These are phyloP conservation scores for Tribolium castaneum DNA, from an alignment of 1,140 invertebrate species.

Conservation along the genomic window DNA sequence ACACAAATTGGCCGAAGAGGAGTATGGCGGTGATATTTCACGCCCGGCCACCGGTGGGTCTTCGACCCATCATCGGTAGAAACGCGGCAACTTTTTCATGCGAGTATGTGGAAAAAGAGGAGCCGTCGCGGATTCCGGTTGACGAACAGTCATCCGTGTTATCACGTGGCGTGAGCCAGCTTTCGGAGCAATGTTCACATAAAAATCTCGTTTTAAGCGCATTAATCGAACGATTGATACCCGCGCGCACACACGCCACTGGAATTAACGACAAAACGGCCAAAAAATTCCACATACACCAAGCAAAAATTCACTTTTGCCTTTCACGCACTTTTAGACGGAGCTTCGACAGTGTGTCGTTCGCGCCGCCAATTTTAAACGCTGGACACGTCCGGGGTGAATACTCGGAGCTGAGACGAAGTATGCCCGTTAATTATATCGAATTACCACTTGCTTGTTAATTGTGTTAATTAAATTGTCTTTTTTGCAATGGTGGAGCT, in stretches of 20 bases:
- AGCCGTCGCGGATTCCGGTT: slow-evolving; percentile 42
- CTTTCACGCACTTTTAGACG: not conserved
- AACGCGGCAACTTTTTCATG: slow-evolving; percentile 48
- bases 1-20: slow-evolving; percentile 31
- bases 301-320: not conserved
- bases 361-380: slow-evolving; percentile 13
- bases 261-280: slow-evolving; percentile 44
- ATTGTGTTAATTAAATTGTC: slow-evolving; percentile 48
- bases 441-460: slow-evolving; percentile 42
- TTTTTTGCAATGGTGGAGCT: slow-evolving; percentile 27
- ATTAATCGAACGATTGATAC: slow-evolving; percentile 51
- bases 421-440: slow-evolving; percentile 47
- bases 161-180: slow-evolving; percentile 48
- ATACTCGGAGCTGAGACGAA: slow-evolving; percentile 44
- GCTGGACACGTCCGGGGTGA: slow-evolving; percentile 44
- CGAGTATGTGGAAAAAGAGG: slow-evolving; percentile 36
- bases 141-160: slow-evolving; percentile 42
- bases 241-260: slow-evolving; percentile 20
- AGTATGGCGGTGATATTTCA: slow-evolving; percentile 25
- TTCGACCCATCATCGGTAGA: slow-evolving; percentile 40
- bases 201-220: slow-evolving; percentile 51
- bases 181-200: slow-evolving; percentile 54
- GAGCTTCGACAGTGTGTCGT: slow-evolving; percentile 15
- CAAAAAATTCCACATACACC: slow-evolving; percentile 22
- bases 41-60: slow-evolving; percentile 31